These are phyloP conservation scores for Drosophila merina DNA, from an alignment of 2,888 invertebrate species.

Conservation along the genomic window DNA sequence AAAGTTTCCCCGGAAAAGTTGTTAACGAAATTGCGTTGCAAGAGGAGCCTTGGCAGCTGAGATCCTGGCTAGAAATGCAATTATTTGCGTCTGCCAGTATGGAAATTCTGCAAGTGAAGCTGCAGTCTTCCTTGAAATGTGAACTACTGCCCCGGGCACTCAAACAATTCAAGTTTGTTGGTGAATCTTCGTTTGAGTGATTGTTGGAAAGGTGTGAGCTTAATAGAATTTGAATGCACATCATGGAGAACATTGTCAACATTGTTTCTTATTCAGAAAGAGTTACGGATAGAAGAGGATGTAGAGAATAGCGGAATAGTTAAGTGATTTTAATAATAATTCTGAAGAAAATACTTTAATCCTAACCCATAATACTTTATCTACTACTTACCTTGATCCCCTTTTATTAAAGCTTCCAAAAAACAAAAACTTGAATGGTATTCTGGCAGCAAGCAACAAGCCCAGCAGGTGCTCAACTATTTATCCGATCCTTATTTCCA, in stretches of 20 bases:
- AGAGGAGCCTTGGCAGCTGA: conserved; percentile 6
- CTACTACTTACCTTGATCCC: neutral
- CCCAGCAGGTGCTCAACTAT: conserved; percentile 23
- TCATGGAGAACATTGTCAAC: conserved; percentile 36
- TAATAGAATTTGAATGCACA: conserved; percentile 40
- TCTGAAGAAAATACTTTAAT: neutral
- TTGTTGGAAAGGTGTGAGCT: conserved; percentile 36
- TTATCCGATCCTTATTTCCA: conserved; percentile 32
- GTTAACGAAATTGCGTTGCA: conserved; percentile 44
- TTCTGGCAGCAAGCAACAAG: conserved; percentile 3
- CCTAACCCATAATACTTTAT: neutral
- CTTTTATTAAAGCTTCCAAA: neutral
- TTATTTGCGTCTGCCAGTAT: conserved; percentile 41
- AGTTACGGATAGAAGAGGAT: neutral
- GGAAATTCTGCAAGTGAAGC: conserved; percentile 24
- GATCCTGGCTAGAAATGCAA: conserved; percentile 37
- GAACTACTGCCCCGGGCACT: conserved; percentile 36
- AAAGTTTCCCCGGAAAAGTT: conserved; percentile 46
- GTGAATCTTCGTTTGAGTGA: conserved; percentile 25
- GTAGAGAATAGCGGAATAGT: no score
- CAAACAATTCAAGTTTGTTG: conserved; percentile 43
- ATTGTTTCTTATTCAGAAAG: neutral
- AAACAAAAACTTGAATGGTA: neutral
- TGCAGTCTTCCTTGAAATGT: conserved; percentile 27
- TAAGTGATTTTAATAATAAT: neutral